Conservation (phyloP, 2,888 invertebrate genomes). For the Drosophila nr. perissopoda region DNA sequence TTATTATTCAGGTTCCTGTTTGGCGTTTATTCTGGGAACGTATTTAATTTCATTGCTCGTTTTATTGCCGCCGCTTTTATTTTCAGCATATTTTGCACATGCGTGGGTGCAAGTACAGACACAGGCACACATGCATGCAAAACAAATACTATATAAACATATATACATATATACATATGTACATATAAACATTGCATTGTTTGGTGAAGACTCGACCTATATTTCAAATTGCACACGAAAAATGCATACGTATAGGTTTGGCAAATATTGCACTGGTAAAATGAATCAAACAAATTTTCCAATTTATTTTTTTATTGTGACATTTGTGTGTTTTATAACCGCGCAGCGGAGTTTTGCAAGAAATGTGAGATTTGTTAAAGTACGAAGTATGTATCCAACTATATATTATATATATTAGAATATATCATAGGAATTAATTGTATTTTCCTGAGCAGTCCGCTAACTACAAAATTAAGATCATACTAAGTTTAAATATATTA, state of each 20-base stretch:
- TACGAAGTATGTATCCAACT: not conserved
- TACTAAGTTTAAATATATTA: not conserved
- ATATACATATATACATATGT: not conserved
- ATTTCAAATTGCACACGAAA: constrained; percentile 38
- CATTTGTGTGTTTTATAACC: not conserved
- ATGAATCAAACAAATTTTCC: constrained; percentile 8
- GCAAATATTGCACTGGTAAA: constrained; percentile 33
- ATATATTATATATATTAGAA: too few relatives aligned
- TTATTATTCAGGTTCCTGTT: constrained; percentile 53
- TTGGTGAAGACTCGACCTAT: constrained; percentile 48
- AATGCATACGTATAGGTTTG: constrained; percentile 2
- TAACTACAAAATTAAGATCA: not conserved
- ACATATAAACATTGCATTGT: constrained; percentile 24
- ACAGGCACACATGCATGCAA: not conserved
- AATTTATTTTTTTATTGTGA: not conserved
- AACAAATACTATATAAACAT: not conserved
- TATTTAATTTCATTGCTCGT: constrained; percentile 70
- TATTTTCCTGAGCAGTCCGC: not conserved
- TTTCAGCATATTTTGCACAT: constrained; percentile 26
- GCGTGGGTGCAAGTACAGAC: constrained; percentile 19
- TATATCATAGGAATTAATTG: not conserved
- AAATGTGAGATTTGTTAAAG: too few relatives aligned
- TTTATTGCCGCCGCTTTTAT: constrained; percentile 48
- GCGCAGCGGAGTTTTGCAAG: not conserved
- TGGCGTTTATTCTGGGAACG: constrained; percentile 56